Percentiles rank a stretch among this genome's conserved stretches.
Conservation (phyloP, 1,140 invertebrate genomes). For the Atta colombica region DNA sequence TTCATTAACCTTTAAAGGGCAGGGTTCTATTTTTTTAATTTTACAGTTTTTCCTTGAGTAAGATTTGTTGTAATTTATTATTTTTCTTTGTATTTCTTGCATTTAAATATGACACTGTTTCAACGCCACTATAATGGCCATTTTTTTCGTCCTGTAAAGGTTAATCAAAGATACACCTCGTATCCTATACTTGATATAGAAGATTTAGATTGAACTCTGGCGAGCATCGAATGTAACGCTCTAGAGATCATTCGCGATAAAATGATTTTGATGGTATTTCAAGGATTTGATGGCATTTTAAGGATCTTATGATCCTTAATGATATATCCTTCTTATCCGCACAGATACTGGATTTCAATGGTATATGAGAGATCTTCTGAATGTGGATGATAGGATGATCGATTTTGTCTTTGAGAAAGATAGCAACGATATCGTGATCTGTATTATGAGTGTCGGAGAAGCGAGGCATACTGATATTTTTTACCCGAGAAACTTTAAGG, state of each 20-base stretch:
- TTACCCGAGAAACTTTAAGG: neutral
- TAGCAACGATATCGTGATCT: neutral
- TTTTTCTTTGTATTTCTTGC: too few relatives aligned
- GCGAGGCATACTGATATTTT: neutral
- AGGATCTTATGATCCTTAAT: neutral
- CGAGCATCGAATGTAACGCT: neutral
- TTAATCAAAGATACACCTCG: neutral
- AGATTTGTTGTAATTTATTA: too few relatives aligned
- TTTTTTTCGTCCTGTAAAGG: too few relatives aligned
- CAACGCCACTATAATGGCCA: too few relatives aligned
- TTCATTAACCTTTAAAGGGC: neutral
- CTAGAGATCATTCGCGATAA: neutral
- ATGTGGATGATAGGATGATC: neutral
- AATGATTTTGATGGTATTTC: neutral
- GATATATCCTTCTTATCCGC: constrained; percentile 31
- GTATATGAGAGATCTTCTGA: neutral
- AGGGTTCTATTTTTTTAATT: too few relatives aligned
- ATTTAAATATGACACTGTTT: too few relatives aligned
- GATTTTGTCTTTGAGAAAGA: constrained; percentile 2
- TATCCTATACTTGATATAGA: neutral
- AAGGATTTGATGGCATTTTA: neutral
- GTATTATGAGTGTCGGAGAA: neutral
- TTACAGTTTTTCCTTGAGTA: too few relatives aligned
- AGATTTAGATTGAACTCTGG: neutral
- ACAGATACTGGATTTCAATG: neutral